Percentiles rank a stretch among this genome's conserved stretches.
Conservation (phyloP, 2,888 invertebrate species). For the Lampropteryx suffumata region DNA sequence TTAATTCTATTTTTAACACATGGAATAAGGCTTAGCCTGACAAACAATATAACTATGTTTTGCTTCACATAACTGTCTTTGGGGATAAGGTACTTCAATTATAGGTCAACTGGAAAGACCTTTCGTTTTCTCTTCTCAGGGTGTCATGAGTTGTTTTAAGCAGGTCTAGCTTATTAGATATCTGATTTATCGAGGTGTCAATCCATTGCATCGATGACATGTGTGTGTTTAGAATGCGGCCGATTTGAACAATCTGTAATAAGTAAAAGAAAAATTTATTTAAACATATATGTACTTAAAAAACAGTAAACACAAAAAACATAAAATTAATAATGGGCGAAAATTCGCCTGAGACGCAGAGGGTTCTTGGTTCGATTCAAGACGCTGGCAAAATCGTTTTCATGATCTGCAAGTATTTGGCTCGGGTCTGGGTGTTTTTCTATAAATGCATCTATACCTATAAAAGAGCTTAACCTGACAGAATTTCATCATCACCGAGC, state of each 20-base stretch:
- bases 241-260: slow-evolving; percentile 94
- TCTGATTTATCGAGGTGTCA: slow-evolving; percentile 90
- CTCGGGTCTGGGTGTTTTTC: too few relatives aligned
- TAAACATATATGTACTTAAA: too few relatives aligned
- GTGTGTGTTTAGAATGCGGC: slow-evolving; percentile 96
- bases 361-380: too few relatives aligned
- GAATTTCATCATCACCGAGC: too few relatives aligned
- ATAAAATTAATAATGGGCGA: too few relatives aligned
- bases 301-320: too few relatives aligned
- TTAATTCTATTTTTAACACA: not conserved
- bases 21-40: not conserved
- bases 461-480: too few relatives aligned
- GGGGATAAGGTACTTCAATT: slow-evolving; percentile 48
- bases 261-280: too few relatives aligned
- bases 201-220: slow-evolving; percentile 98
- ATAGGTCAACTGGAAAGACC: slow-evolving; percentile 86
- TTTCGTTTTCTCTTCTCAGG: slow-evolving; percentile 88
- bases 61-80: slow-evolving; percentile 4
- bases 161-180: slow-evolving; percentile 91
- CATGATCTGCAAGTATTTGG: too few relatives aligned
- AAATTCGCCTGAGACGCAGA: too few relatives aligned
- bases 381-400: too few relatives aligned
- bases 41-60: not conserved
- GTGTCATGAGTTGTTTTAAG: slow-evolving; percentile 91
- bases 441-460: too few relatives aligned